Conservation (phyloP, 2,797 vertebrate genomes). For the Austrolebias charrua region DNA sequence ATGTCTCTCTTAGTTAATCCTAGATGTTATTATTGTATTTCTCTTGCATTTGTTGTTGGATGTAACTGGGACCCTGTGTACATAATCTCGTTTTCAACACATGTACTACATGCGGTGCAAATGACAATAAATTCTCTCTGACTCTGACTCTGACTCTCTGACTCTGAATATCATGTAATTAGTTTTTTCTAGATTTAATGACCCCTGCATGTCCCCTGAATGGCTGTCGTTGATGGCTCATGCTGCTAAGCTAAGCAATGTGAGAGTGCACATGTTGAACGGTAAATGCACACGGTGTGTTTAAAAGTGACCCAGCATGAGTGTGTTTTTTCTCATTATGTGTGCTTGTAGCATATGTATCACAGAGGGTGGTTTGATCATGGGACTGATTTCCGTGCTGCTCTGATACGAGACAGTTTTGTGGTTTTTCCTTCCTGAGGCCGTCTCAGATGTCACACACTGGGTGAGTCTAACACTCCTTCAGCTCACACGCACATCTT, state of each 20-base stretch:
- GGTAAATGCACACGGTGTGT: slow-evolving; percentile 24
- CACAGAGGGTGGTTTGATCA: slow-evolving; percentile 28
- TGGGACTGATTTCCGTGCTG: slow-evolving; percentile 24
- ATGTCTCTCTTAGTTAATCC: too few relatives aligned
- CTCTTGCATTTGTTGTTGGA: too few relatives aligned
- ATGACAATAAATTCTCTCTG: too few relatives aligned
- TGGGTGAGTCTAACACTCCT: slow-evolving; percentile 27
- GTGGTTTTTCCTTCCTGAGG: slow-evolving; percentile 29
- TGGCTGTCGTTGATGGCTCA: slow-evolving; percentile 58
- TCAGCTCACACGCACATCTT: slow-evolving; percentile 24
- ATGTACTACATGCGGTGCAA: too few relatives aligned
- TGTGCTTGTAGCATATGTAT: slow-evolving; percentile 7
- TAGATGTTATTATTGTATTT: too few relatives aligned
- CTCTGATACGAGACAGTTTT: slow-evolving; percentile 30
- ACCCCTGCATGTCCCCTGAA: slow-evolving; percentile 43
- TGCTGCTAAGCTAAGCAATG: slow-evolving; percentile 29
- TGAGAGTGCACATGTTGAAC: slow-evolving; percentile 16
- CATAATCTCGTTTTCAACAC: too few relatives aligned
- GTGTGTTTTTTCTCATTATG: slow-evolving; percentile 4
- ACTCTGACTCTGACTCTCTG: too few relatives aligned
- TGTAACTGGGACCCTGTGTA: too few relatives aligned
- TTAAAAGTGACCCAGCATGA: slow-evolving; percentile 5
- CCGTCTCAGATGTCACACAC: slow-evolving; percentile 35
- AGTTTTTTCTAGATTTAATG: too few relatives aligned
- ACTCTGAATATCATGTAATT: too few relatives aligned